Conservation (phyloP, 2,888 invertebrate species). For the Sinohyriopsis cumingii region DNA sequence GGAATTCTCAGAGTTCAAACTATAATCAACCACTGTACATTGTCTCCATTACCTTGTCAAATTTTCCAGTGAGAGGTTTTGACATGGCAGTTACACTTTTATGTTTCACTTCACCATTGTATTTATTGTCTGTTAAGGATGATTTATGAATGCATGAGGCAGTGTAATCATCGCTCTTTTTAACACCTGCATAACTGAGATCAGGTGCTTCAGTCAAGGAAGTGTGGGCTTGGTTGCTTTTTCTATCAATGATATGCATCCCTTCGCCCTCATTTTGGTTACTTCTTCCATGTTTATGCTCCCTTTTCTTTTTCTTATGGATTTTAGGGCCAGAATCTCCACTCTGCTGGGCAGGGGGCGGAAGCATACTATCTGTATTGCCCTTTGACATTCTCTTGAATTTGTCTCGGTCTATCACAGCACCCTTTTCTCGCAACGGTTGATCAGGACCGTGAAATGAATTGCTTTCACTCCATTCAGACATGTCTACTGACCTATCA, state of each 20-base stretch:
- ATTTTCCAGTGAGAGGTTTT: background rate
- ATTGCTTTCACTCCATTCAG: slow-evolving; percentile 32
- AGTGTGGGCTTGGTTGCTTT: slow-evolving; percentile 22
- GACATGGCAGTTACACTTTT: too few species aligned
- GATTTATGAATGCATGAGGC: too few species aligned
- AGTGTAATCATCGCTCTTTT: slow-evolving; percentile 49
- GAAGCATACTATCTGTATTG: slow-evolving; percentile 19
- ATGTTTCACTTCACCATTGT: too few species aligned
- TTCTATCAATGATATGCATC: slow-evolving; percentile 22
- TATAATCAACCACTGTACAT: too few species aligned
- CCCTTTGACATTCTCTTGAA: slow-evolving; percentile 18
- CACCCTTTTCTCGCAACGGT: slow-evolving; percentile 36
- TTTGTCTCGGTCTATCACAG: slow-evolving; percentile 8
- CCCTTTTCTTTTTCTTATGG: slow-evolving; percentile 25
- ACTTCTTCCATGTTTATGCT: slow-evolving; percentile 23
- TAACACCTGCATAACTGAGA: slow-evolving; percentile 35
- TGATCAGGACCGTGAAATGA: slow-evolving; percentile 45
- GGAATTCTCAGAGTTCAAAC: too few species aligned
- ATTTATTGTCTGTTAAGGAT: too few species aligned
- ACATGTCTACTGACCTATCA: slow-evolving; percentile 28
- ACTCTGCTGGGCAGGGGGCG: background rate
- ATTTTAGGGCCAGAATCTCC: slow-evolving; percentile 4
- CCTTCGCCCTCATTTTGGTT: slow-evolving; percentile 21
- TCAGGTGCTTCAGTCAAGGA: slow-evolving; percentile 6
- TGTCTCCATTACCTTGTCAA: too few species aligned